Percentiles rank a stretch among this genome's conserved stretches.
These are phyloP conservation scores for Chaenocephalus aceratus DNA, from an alignment of 2,113 vertebrate genomes.

Conservation along the genomic window DNA sequence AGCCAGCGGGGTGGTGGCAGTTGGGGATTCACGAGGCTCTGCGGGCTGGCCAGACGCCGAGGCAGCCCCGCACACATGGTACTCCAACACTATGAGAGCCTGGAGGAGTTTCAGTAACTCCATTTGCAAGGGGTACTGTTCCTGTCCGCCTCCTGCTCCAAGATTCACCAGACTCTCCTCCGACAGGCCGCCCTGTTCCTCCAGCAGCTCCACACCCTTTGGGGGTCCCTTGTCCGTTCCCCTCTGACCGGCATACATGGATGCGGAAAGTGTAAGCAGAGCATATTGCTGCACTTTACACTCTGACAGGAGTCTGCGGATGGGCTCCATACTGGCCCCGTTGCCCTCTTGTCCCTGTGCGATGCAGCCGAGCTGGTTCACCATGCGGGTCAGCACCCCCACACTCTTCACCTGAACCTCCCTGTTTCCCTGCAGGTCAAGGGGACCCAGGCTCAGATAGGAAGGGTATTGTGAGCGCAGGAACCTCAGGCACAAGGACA, in stretches of 20 bases:
- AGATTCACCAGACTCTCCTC: conserved; percentile 91
- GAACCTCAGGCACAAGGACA: conserved; percentile 92
- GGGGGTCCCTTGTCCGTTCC: conserved; percentile 64
- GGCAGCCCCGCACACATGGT: conserved; percentile 82
- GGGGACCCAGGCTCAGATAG: conserved; percentile 86
- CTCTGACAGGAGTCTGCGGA: conserved; percentile 84
- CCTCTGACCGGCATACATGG: conserved; percentile 92
- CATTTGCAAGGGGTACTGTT: conserved; percentile 94
- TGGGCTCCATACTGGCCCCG: conserved; percentile 73
- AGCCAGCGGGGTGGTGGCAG: conserved; percentile 83
- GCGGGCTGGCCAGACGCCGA: conserved; percentile 50
- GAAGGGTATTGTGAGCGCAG: conserved; percentile 94
- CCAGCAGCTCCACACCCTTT: conserved; percentile 29
- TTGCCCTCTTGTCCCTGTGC: conserved; percentile 80
- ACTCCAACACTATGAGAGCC: conserved; percentile 92
- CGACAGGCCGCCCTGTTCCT: conserved; percentile 81
- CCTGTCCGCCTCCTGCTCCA: conserved; percentile 89
- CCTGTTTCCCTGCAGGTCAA: conserved; percentile 90
- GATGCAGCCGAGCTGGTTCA: conserved; percentile 84
- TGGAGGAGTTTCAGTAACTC: conserved; percentile 94
- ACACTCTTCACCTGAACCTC: conserved; percentile 97
- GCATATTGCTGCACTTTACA: conserved; percentile 93
- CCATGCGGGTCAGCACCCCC: conserved; percentile 89
- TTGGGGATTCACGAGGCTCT: conserved; percentile 80
- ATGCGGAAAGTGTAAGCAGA: conserved; percentile 91